Evolutionary conservation across 1,140 invertebrate genomes (phyloP).

Genomic region (Gryon sp.): DNA sequence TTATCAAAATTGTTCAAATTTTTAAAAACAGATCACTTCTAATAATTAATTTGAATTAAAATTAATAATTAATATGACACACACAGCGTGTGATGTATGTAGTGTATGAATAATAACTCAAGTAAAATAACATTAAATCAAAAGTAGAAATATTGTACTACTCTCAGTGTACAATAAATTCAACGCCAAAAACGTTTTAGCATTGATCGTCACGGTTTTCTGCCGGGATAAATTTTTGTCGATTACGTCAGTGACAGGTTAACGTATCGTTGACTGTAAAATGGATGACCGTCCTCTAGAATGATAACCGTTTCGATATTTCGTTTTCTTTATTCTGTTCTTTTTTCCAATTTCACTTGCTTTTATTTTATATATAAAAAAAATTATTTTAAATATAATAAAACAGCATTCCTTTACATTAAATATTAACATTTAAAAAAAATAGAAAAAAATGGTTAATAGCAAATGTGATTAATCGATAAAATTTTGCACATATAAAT

Average conservation of each 20-base stretch:
- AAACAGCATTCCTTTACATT: too few species aligned
- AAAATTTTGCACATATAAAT: too few species aligned
- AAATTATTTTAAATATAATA: too few species aligned
- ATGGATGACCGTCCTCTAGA: neutral
- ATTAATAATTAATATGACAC: too few species aligned
- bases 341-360: neutral
- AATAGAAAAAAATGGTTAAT: too few species aligned
- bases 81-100: too few species aligned
- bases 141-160: slow-evolving; percentile 8
- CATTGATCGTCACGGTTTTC: slow-evolving; percentile 16
- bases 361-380: neutral
- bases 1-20: too few species aligned
- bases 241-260: slow-evolving; percentile 32
- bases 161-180: neutral
- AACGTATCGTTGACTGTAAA: slow-evolving; percentile 7
- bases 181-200: slow-evolving; percentile 21
- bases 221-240: slow-evolving; percentile 23
- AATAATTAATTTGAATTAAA: too few species aligned
- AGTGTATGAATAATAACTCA: slow-evolving; percentile 6
- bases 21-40: too few species aligned
- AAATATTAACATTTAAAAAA: too few species aligned
- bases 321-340: neutral
- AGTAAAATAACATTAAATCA: slow-evolving; percentile 10
- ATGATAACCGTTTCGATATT: neutral
- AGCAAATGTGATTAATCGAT: too few species aligned